Base-by-base conservation (phyloP, 2,888 invertebrate species). In the Hyppa rectilinea region DNA sequence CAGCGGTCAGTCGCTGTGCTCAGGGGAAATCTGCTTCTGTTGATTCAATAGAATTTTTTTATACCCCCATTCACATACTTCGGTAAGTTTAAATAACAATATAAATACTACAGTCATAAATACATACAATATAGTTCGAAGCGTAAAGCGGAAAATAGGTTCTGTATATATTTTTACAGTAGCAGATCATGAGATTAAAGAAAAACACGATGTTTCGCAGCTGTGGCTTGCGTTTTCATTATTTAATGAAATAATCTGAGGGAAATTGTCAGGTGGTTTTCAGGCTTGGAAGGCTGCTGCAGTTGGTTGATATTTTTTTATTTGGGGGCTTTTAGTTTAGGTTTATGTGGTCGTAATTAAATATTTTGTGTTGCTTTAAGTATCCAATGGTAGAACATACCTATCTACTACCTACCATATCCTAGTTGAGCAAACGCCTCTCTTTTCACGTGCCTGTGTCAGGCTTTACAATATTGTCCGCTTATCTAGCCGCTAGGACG, bases 41-140 rank as follows among this genome's bases (percentile, higher is more conserved):
- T 92, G 90, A 91, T 92, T 92, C 92, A 90, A 94, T 93, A 92
- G 91, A 91, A 75, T 91, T 91, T 94, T 93, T 92, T 79, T 83
- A 63, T 88, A 84, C 85, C 86, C 87, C 74, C 75, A 72, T 83
- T 81, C 87, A 83, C 83, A 86, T 86, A 84, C 84, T 85, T 85
- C 78, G 83, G 83, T 69, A 89, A 74, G 88, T 87, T 90, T 89
- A 85, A 86, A 87, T 86, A 90, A 90, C 89, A 90, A 89, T 91
- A 89, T 90, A 91, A 89, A 91, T 85, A 84, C 77, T 74, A 82
- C 60, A 81, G 43, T 61, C 29, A 20, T 71, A 80, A 68, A 80
- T 47, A 63, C 10, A 45, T 55, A 52, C 36, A 55, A 63, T 67
- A 66, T n/a, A 31, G 2, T 12, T 59, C 9, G 52, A 56, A 34